Evolutionary conservation across 2,888 invertebrate genomes (phyloP).

Genomic region (Bembecia ichneumoniformis): DNA sequence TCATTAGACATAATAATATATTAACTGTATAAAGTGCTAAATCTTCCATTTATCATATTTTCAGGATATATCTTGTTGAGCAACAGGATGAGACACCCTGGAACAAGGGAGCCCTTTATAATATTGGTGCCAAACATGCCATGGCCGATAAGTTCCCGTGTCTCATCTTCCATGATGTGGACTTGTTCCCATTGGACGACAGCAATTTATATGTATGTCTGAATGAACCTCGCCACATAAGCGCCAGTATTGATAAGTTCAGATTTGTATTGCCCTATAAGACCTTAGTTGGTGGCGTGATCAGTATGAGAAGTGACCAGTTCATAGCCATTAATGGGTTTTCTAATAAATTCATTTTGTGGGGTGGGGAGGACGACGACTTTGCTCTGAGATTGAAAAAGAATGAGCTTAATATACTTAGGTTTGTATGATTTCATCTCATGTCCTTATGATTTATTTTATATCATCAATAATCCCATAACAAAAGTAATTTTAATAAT

Average conservation of each 20-base stretch:
- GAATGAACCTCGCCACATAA: constrained; percentile 87
- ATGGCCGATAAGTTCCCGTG: constrained; percentile 81
- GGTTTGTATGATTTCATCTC: constrained; percentile 21
- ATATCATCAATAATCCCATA: too few relatives aligned
- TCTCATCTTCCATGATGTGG: constrained; percentile 92
- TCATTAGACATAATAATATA: too few relatives aligned
- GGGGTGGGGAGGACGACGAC: constrained; percentile 68
- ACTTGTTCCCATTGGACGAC: constrained; percentile 85
- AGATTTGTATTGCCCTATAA: constrained; percentile 32
- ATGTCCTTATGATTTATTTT: too few relatives aligned
- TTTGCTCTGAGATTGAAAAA: constrained; percentile 31
- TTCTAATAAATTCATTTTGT: constrained; percentile 50
- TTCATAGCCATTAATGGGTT: constrained; percentile 44
- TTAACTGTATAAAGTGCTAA: too few relatives aligned
- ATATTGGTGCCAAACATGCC: constrained; percentile 86
- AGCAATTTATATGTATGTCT: constrained; percentile 88
- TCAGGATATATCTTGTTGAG: constrained; percentile 85
- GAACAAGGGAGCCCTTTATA: constrained; percentile 90
- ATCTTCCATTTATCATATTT: constrained; percentile 9
- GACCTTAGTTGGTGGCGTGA: constrained; percentile 47
- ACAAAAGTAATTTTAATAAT: too few relatives aligned
- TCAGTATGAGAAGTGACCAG: constrained; percentile 44
- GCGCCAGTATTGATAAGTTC: constrained; percentile 87
- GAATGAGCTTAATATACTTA: constrained; percentile 30
- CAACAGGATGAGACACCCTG: constrained; percentile 84